Evolutionary conservation across 2,113 vertebrate genomes (phyloP).

Genomic region (Chloropsis hardwickii): DNA sequence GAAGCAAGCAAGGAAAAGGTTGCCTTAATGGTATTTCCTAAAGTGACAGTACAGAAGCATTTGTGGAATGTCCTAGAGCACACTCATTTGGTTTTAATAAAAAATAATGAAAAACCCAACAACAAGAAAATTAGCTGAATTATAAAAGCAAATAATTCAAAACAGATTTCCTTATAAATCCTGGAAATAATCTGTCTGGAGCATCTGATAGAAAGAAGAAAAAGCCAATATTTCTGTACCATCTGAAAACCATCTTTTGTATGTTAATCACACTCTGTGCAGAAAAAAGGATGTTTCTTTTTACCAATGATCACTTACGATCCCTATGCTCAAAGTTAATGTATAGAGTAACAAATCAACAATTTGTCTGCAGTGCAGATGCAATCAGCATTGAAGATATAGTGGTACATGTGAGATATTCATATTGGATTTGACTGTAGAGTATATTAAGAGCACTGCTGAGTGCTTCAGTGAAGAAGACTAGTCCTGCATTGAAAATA

Average conservation of each 20-base stretch:
- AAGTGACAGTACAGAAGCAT: conserved; percentile 3
- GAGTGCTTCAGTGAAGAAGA: not conserved
- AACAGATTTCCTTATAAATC: conserved; percentile 2
- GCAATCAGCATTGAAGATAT: not conserved
- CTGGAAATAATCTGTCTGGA: conserved; percentile 2
- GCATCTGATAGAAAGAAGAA: not conserved
- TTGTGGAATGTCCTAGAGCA: conserved; percentile 42
- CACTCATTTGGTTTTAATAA: conserved; percentile 53
- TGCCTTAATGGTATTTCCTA: conserved; percentile 8
- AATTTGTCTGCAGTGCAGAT: not conserved
- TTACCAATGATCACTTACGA: not conserved
- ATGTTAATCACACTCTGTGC: not conserved
- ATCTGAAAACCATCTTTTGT: not conserved
- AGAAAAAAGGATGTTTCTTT: not conserved
- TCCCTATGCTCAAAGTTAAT: not conserved
- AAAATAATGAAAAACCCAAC: not conserved
- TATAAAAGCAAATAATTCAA: conserved; percentile 24
- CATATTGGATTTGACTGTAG: not conserved
- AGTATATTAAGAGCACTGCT: not conserved
- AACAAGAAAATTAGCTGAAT: conserved; percentile 34
- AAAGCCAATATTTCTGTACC: not conserved
- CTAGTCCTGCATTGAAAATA: not conserved
- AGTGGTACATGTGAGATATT: not conserved
- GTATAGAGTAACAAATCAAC: not conserved
- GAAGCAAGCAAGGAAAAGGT: conserved; percentile 33